Base-by-base conservation (phyloP, 2,888 invertebrate species). In the Drosophila paranaensis region DNA sequence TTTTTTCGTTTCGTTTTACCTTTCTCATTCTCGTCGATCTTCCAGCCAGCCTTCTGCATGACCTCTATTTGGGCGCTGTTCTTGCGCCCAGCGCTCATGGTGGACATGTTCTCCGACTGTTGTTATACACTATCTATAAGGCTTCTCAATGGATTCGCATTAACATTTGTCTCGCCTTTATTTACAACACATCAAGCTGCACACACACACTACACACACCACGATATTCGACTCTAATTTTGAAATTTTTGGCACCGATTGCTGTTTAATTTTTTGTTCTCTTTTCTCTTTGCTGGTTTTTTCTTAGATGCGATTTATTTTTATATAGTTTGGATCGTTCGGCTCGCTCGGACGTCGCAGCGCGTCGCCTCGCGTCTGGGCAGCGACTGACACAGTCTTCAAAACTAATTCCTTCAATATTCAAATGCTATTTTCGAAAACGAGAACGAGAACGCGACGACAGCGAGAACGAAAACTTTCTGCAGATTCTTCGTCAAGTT, bases 1-100 rank as follows among this genome's bases (percentile, higher is more conserved):
- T 20, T 40, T 20, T 46, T 35, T 20, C 20, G 20, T 20, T 25
- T n/a, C 72, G 76, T 81, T 81, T 86, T 74, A 91, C 91, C 91
- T 76, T 91, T 90, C 70, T 91, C 91, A 71, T 91, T 83, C 60
- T 90, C 87, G 66, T 90, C 90, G 48, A 91, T 88, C 60, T 91
- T 91, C 91, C 91, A 91, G 74, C 91, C 91, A 53, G 91, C 91
- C 62, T 88, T 91, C 66, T 91, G 91, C 89, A 90, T 90, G n/a
- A 80, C 77, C 63, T 82, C 84, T 25, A 79, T 65, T 40, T 78
- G 77, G 43, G 65, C 71, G 71, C 78, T 80, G 6, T 73, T 74
- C 39, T 82, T 87, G 46, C 79, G 88, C 10, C 60, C 71, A 10
- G 64, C 35, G 30, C 71, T 65, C 10, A 75, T n/a, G 3, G 65